Conservation (phyloP, 2,797 vertebrate species). For the Hozukius guyotensis region DNA sequence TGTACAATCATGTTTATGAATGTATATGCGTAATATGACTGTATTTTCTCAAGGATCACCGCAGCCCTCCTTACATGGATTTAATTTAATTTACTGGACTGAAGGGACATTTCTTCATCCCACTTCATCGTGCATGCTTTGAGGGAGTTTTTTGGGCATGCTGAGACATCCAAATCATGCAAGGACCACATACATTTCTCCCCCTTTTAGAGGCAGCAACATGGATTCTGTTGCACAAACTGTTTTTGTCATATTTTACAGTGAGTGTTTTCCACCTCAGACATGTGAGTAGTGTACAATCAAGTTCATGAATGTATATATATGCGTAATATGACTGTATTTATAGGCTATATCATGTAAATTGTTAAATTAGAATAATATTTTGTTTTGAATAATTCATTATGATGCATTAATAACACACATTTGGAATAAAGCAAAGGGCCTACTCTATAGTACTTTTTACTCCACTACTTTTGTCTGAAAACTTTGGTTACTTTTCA, state of each 20-base stretch:
- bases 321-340: background rate
- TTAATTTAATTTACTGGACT: background rate
- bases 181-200: background rate
- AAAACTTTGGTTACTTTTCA: too few relatives aligned
- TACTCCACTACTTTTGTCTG: too few relatives aligned
- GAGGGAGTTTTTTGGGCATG: background rate
- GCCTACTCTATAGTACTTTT: too few relatives aligned
- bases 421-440: conserved; percentile 43
- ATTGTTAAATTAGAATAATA: background rate
- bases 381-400: conserved; percentile 3
- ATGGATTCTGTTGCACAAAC: background rate
- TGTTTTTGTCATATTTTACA: background rate
- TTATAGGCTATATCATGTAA: background rate
- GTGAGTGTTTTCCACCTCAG: background rate
- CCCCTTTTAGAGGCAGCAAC: background rate
- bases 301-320: conserved; percentile 31
- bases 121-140: conserved; percentile 1
- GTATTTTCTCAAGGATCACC: background rate
- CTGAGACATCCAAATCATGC: background rate
- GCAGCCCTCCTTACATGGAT: background rate
- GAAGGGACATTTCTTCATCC: background rate
- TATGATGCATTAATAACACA: background rate
- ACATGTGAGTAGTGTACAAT: background rate
- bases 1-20: background rate
- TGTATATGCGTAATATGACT: conserved; percentile 4